Conservation (phyloP, 1,140 invertebrate genomes). For the Aplysia californica region DNA sequence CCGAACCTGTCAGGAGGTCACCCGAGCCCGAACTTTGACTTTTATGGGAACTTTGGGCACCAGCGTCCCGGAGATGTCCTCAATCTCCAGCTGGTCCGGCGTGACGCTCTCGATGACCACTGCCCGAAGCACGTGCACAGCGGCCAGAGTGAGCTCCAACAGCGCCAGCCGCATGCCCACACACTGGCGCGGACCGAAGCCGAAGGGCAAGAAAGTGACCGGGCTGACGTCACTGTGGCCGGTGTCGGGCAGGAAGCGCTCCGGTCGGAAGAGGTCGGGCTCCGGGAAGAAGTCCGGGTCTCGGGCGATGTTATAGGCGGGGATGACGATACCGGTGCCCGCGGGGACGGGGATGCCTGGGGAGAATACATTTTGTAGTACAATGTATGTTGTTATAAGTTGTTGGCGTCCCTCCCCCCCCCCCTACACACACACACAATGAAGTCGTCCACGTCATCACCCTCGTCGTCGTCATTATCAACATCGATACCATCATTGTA, state of each 20-base stretch:
- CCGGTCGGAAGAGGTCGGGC: constrained; percentile 37
- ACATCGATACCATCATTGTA: too few species aligned
- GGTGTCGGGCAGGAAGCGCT: constrained; percentile 16
- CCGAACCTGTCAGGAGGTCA: too few species aligned
- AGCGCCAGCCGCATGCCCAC: constrained; percentile 58
- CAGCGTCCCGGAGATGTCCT: not conserved
- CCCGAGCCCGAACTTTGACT: too few species aligned
- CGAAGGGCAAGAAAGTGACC: constrained; percentile 46
- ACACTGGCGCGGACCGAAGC: constrained; percentile 54
- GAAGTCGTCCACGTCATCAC: too few species aligned
- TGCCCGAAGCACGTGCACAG: constrained; percentile 44
- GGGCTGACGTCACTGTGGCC: constrained; percentile 19
- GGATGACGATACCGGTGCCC: constrained; percentile 25
- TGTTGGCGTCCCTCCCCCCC: too few species aligned
- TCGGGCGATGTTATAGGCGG: constrained; percentile 27
- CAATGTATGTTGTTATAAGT: too few species aligned
- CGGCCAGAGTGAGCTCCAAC: constrained; percentile 53
- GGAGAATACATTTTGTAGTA: too few species aligned
- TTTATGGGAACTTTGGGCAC: not conserved
- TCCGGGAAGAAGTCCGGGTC: constrained; percentile 40
- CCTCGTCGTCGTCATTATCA: too few species aligned
- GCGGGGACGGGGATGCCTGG: constrained; percentile 22
- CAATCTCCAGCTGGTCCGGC: constrained; percentile 7
- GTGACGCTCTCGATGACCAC: not conserved
- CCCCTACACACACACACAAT: too few species aligned